A percentile compares a stretch with the other conserved stretches of the same genome.
Evolutionary conservation across 2,797 vertebrate genomes (phyloP).

Genomic region (Lagocephalus sceleratus): DNA sequence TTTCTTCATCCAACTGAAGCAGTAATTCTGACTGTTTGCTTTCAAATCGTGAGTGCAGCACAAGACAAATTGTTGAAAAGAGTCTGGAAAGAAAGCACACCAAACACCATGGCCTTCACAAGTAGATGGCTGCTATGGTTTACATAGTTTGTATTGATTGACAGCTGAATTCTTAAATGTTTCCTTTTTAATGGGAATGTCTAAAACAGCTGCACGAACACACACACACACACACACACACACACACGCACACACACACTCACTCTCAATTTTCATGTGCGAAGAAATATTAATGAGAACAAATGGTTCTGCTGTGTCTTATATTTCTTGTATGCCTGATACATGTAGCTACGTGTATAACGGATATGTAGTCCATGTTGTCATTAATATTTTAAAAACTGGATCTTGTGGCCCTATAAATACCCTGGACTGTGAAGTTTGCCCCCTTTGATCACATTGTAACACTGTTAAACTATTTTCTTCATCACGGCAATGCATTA

Average conservation of each 20-base stretch:
- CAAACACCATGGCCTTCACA: too few species aligned
- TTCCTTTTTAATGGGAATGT: neutral
- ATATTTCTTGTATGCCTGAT: slow-evolving; percentile 49
- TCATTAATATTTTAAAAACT: slow-evolving; percentile 54
- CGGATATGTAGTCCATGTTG: too few species aligned
- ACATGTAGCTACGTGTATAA: slow-evolving; percentile 33
- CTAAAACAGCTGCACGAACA: neutral
- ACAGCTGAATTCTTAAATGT: neutral
- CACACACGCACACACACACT: slow-evolving; percentile 4
- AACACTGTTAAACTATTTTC: slow-evolving; percentile 16
- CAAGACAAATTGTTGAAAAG: too few species aligned
- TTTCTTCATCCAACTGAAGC: too few species aligned
- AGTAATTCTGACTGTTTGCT: too few species aligned
- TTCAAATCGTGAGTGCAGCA: too few species aligned
- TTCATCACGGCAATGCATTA: slow-evolving; percentile 17
- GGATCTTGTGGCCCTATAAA: slow-evolving; percentile 13
- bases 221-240: neutral
- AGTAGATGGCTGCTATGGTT: too few species aligned
- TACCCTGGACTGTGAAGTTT: slow-evolving; percentile 31
- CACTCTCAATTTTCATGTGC: slow-evolving; percentile 26
- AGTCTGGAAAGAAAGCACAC: too few species aligned
- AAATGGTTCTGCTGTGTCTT: slow-evolving; percentile 55
- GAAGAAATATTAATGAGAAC: slow-evolving; percentile 66
- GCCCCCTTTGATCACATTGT: slow-evolving; percentile 37
- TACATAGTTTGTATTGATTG: too few species aligned